Base-by-base conservation (phyloP, 2,113 vertebrate genomes). In the Misgurnus mizolepis region DNA sequence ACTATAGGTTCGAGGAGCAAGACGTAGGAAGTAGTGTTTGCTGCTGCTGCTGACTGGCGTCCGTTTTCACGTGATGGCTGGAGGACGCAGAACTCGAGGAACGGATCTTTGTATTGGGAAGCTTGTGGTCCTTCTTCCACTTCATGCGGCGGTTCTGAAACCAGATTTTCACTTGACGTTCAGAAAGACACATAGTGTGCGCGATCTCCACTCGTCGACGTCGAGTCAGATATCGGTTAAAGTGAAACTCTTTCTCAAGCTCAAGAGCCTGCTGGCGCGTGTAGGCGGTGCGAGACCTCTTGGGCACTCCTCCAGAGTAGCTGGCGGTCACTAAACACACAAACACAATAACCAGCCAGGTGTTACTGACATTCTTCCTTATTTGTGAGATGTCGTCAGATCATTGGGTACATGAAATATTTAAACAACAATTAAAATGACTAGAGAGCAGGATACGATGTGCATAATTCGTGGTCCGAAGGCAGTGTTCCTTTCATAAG, bases 81-180 rank as follows among this genome's bases (percentile, higher is more conserved):
- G 91, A 88, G 62, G 95, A 89, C 79, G 95, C 89, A 82, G 95
- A 93, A 91, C 92, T 96, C 84, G 96, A 94, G 83, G 96, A 97
- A 68, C 97, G 96, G 93, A 98, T 97, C 95, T 99, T 99, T 87
- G 97, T 98, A 87, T 98, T 99, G 87, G 97, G 97, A 75, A 99
- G 95, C 94, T 99, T 99, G 91, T 98, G 96, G 84, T 98, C 97
- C 89, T 98, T 99, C 94, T 99, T 99, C 97, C 97, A 99, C 87
- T 99, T 99, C 97, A 99, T 99, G 83, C 97, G 93, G 74, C 97
- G 92, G 91, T 99, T 99, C 92, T 99, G 97, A 90, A 99, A 98
- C 97, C 97, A 99, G 86, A 99, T 99, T 94, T 99, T 99, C 87
- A 99, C 97, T 92, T 99, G 97, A 87, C 97, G 96, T 92, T 98